Conservation (phyloP, 2,797 vertebrate species). For the Channallabes apus region DNA sequence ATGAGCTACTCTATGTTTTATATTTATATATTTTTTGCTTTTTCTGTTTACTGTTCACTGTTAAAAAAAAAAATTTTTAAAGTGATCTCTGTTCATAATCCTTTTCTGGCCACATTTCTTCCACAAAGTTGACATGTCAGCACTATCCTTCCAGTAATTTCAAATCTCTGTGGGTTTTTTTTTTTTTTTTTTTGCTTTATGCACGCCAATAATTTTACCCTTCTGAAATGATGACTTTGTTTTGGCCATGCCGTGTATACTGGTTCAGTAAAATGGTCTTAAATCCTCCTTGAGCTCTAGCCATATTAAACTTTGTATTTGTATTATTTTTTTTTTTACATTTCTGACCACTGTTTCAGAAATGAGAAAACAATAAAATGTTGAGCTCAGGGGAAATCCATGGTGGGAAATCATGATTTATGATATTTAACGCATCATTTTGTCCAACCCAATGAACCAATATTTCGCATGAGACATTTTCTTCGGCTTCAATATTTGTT, state of each 20-base stretch:
- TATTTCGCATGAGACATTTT: neutral
- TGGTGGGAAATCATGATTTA: neutral
- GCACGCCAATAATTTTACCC: too few relatives aligned
- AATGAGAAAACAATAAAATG: neutral
- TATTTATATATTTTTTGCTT: too few relatives aligned
- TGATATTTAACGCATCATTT: neutral
- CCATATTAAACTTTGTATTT: neutral
- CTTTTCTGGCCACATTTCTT: too few relatives aligned
- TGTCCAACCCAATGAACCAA: neutral
- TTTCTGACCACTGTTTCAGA: neutral
- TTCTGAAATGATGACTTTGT: too few relatives aligned
- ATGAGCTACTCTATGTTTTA: too few relatives aligned
- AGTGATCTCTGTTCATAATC: too few relatives aligned
- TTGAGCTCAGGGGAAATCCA: neutral
- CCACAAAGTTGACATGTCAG: too few relatives aligned
- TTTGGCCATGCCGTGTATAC: neutral
- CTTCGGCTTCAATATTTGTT: neutral
- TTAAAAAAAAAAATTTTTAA: too few relatives aligned
- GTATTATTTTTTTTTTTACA: neutral
- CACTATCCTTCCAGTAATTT: too few relatives aligned
- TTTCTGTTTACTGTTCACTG: too few relatives aligned
- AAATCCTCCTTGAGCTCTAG: neutral
- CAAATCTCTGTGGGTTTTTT: too few relatives aligned
- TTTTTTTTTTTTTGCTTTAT: too few relatives aligned
- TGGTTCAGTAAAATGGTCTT: neutral